Conservation (phyloP, 37 sponge, comb jelly and placozoan genomes). For the Cladorhizidae sp. region DNA sequence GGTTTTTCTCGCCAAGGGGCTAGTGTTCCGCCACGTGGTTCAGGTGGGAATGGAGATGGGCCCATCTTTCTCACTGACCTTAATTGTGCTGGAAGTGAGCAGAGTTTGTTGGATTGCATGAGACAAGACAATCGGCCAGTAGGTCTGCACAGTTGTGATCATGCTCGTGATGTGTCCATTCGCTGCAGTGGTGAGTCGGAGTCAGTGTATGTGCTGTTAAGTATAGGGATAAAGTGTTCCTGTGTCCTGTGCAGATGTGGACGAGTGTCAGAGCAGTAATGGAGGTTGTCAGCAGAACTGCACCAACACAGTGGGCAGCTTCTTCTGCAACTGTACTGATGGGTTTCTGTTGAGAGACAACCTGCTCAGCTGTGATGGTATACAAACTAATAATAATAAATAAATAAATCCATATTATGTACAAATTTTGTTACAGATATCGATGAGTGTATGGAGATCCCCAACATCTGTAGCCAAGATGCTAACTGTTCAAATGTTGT, state of each 20-base stretch:
- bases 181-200: slow-evolving; percentile 25
- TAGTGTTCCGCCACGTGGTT: not conserved
- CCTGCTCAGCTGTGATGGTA: not conserved
- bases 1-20: not conserved
- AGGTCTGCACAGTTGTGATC: slow-evolving; percentile 42
- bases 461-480: slow-evolving; percentile 15
- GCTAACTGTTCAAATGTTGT: slow-evolving; percentile 40
- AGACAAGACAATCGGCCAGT: too few species aligned
- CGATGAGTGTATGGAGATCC: slow-evolving; percentile 17
- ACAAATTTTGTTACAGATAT: too few species aligned
- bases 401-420: too few species aligned
- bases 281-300: slow-evolving; percentile 41
- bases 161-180: slow-evolving; percentile 44
- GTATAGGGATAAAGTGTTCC: too few species aligned
- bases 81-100: slow-evolving; percentile 5
- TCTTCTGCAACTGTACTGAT: not conserved
- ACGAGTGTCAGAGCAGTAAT: too few species aligned
- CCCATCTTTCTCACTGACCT: slow-evolving; percentile 29
- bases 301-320: slow-evolving; percentile 44
- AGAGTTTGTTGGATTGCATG: slow-evolving; percentile 19
- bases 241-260: too few species aligned
- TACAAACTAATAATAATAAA: too few species aligned
- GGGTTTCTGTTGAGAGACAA: not conserved
- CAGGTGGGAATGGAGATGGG: slow-evolving; percentile 18
- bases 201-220: slow-evolving; percentile 18